Base-by-base conservation (phyloP, 92 coral and sea anemone species). In the Heliopora coerulea region DNA sequence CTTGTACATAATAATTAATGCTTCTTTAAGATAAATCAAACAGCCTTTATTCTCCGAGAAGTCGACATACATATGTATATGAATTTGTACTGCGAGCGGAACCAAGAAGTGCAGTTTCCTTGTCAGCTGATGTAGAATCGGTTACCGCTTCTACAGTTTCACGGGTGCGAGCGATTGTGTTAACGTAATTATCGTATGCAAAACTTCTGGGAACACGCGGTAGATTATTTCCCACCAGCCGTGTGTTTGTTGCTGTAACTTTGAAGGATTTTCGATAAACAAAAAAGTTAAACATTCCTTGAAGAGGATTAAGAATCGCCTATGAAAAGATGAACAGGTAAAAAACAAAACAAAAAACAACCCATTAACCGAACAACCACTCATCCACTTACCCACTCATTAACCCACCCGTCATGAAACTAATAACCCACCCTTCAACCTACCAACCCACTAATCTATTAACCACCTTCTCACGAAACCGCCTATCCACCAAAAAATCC, bases 261-360 rank as follows among this genome's bases (percentile, higher is more conserved):
- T 73, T 86, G 23, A 80, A 67, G 62, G 89, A 86, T 21, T 87
- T 91, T 30, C 97, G 90, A 73, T 92, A 92, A 40, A 92, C 97
- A 26, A 92, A 34, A 73, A 91, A 92, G 73, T 92, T 92, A 14
- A 92, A 73, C 58, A 92, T 80, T 23, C 97, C 97, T 81, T 92
- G 97, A 35, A 87, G 75, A 1, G 97, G 92, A 78, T 89, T 89
- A 24, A 92, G 49, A n/a, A 81, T 42, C 3, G 97, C 97, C 97
- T 92, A 76, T 3, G 15, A 46, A 46, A 15, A 8, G 15, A 46
- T 6, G 15, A 46, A 46, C 4, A 4, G 42, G 42, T 37, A 37
- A 37, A 11, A 4, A 37, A 37, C 11, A 37, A 37, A 4, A 37
- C 42, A 37, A 37, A n/a, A n/a, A n/a, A n/a, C n/a, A n/a, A n/a